Evolutionary conservation across 2,113 vertebrate genomes (phyloP).

Genomic region (Sisor rabdophorus): DNA sequence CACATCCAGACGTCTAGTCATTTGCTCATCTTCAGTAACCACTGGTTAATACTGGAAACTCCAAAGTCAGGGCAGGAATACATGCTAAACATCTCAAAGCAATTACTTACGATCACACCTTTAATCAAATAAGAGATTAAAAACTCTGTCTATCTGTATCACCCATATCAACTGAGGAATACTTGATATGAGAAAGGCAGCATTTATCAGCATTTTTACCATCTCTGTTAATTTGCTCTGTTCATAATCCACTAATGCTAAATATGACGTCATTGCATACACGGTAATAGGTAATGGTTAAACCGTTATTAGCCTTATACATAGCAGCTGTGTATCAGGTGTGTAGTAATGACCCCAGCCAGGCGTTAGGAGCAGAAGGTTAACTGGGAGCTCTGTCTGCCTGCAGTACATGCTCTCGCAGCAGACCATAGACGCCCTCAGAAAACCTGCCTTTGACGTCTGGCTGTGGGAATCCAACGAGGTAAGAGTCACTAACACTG

Average conservation of each 20-base stretch:
- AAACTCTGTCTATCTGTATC: no score
- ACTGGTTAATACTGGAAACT: neutral
- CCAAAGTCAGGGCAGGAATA: neutral
- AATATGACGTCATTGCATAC: neutral
- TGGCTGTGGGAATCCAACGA: conserved; percentile 68
- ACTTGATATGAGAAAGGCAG: no score
- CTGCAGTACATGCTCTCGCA: conserved; percentile 67
- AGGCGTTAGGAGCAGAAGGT: conserved; percentile 45
- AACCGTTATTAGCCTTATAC: neutral
- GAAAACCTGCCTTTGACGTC: conserved; percentile 61
- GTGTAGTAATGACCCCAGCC: conserved; percentile 39
- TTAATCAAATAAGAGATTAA: no score
- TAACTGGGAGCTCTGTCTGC: conserved; percentile 60
- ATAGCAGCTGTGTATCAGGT: neutral
- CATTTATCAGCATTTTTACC: no score
- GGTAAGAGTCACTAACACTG: conserved; percentile 54
- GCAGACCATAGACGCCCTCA: conserved; percentile 63
- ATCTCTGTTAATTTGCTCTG: no score
- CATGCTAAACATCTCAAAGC: neutral
- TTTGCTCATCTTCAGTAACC: no score
- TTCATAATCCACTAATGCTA: neutral
- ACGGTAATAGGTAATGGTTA: neutral
- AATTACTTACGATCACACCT: no score
- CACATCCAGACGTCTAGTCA: neutral
- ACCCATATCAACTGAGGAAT: no score